phyloP scores from a whole-genome alignment of 2,888 invertebrate species.

The Spodoptera picta region DNA sequence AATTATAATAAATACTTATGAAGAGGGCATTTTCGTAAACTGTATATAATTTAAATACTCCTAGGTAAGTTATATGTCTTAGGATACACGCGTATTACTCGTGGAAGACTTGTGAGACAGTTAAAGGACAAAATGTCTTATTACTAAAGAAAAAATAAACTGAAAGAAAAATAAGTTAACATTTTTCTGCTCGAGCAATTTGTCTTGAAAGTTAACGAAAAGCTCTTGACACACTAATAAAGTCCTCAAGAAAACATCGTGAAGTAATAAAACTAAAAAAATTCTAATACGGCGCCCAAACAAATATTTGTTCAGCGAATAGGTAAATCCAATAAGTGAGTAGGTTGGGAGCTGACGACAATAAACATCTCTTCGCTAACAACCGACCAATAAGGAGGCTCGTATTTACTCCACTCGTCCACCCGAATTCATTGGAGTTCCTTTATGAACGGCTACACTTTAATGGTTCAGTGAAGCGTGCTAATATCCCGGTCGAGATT shows the following conservation, averaged over 20 bases:
- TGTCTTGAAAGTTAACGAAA: slow-evolving; percentile 24
- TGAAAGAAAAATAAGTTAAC: slow-evolving; percentile 10
- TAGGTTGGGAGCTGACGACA: slow-evolving; percentile 43
- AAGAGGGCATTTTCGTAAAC: too few species aligned
- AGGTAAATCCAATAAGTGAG: slow-evolving; percentile 65
- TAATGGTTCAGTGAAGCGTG: slow-evolving; percentile 35
- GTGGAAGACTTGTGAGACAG: background rate
- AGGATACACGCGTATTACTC: too few species aligned
- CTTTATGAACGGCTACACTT: slow-evolving; percentile 43
- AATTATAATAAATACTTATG: too few species aligned
- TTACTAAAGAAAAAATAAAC: slow-evolving; percentile 1
- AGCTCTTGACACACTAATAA: slow-evolving; percentile 36
- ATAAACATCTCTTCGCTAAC: slow-evolving; percentile 57
- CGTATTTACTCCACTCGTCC: slow-evolving; percentile 38
- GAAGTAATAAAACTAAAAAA: slow-evolving; percentile 45
- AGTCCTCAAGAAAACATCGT: slow-evolving; percentile 29
- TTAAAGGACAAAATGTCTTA: background rate
- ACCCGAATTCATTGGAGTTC: slow-evolving; percentile 37
- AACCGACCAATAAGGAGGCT: slow-evolving; percentile 52
- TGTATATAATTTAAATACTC: too few species aligned
- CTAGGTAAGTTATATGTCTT: too few species aligned
- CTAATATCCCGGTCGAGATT: slow-evolving; percentile 8
- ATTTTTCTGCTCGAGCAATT: slow-evolving; percentile 9
- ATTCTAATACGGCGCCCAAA: slow-evolving; percentile 45
- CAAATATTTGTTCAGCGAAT: slow-evolving; percentile 62